Evolutionary conservation across 2,113 vertebrate genomes (phyloP), one percentile per base, ranked within the genome.

Genomic region (Brachionichthys hirsutus): DNA sequence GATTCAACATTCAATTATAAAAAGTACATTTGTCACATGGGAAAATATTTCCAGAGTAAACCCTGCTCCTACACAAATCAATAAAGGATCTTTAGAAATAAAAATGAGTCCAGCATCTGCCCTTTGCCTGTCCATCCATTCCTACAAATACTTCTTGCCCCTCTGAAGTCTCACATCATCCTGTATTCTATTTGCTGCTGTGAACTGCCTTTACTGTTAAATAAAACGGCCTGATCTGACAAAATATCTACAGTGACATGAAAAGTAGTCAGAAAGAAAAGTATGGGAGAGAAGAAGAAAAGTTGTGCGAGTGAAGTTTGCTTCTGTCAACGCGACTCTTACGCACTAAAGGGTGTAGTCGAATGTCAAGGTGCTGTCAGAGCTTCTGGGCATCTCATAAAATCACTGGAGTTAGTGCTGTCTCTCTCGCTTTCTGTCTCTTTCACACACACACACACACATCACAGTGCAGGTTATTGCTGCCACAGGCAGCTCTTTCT

Each of bases 261-360:
- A 18, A 53, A 54, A 46, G 36, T 42, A 41, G 51, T 51, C 44
- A 17, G 46, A 40, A 51, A 62, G 48, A 57, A 20, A 13, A 16
- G 24, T 36, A 11, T 4, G 20, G 46, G 42, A 56, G 53, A 36
- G 48, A 12, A 48, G 40, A 55, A 6, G 16, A 63, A 22, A 70
- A 62, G 34, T 10, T 49, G 56, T 62, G 44, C 18, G 30, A 42
- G 53, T 64, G 45, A 78, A 52, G 69, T 62, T 80, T 69, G 71
- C 67, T 76, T 77, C 82, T 70, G 73, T 75, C 55, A 60, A 78
- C 47, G 56, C 56, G 38, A 73, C 54, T 75, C 50, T 4, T 38
- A 67, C 62, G 65, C 15, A 7, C 18, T 75, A 49, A 73, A 67
- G 48, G 54, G 62, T 70, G 43, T 15, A 17, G 53, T 59, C 61